Evolutionary conservation across 2,888 invertebrate species (phyloP).

Genomic region (Macrophya annulata): DNA sequence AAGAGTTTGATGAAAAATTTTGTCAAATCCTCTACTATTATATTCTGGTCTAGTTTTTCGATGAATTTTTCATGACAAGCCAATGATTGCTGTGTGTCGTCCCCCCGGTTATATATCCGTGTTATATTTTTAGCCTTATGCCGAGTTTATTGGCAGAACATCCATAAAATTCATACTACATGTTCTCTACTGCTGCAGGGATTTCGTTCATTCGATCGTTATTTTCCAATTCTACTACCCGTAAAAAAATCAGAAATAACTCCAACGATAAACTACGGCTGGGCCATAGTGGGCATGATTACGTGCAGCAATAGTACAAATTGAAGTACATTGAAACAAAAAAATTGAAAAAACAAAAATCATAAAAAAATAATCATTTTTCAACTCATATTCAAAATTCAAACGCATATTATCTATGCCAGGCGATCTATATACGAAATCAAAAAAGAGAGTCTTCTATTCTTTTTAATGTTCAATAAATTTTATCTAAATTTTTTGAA

Average conservation of each 20-base stretch:
- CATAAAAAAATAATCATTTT: neutral
- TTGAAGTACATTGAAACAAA: neutral
- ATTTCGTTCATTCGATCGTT: slow-evolving; percentile 48
- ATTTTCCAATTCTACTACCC: slow-evolving; percentile 35
- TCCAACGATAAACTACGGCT: neutral
- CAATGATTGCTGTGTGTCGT: slow-evolving; percentile 39
- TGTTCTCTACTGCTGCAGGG: slow-evolving; percentile 38
- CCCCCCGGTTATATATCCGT: slow-evolving; percentile 33
- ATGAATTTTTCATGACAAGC: slow-evolving; percentile 51
- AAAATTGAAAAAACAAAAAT: too few relatives aligned
- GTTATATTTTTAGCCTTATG: slow-evolving; percentile 42
- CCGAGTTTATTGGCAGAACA: slow-evolving; percentile 44
- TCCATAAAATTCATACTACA: slow-evolving; percentile 34
- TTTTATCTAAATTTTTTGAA: neutral
- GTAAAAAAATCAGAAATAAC: slow-evolving; percentile 21
- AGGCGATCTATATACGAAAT: neutral
- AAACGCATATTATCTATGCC: neutral
- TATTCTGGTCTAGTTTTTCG: slow-evolving; percentile 13
- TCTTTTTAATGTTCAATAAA: neutral
- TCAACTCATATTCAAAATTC: neutral
- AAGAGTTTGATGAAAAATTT: neutral
- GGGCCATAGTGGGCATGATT: neutral
- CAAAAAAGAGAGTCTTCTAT: neutral
- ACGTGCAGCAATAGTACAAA: too few relatives aligned
- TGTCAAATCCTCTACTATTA: neutral